Percentiles rank a stretch among this genome's conserved stretches.
These are phyloP conservation scores for Xestia sexstrigata DNA, from an alignment of 2,888 invertebrate species.

Conservation along the genomic window DNA sequence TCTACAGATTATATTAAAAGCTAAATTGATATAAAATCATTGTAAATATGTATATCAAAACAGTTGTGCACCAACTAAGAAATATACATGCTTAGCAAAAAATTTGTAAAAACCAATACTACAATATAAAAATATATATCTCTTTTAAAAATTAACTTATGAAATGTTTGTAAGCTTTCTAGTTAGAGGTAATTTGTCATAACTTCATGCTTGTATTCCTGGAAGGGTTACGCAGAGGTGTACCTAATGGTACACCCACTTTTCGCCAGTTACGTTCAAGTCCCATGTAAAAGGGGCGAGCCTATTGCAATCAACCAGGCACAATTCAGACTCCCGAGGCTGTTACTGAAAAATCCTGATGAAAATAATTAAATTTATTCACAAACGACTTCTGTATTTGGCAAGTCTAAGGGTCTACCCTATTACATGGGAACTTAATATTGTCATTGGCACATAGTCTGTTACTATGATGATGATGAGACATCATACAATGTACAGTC, in stretches of 20 bases:
- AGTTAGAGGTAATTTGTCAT: conserved; percentile 30
- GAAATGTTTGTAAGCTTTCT: conserved; percentile 52
- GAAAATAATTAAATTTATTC: neutral
- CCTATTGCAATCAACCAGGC: neutral
- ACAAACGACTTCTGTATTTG: neutral
- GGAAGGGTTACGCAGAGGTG: neutral
- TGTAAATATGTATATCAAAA: conserved; percentile 77
- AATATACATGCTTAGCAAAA: conserved; percentile 77
- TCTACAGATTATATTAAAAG: conserved; percentile 62
- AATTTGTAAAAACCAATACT: conserved; percentile 81
- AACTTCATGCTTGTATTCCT: neutral
- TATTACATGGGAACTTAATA: neutral
- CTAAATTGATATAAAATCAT: conserved; percentile 76
- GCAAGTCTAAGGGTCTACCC: neutral
- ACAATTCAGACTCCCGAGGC: neutral
- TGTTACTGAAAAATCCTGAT: neutral
- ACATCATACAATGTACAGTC: too few species aligned
- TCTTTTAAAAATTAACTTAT: conserved; percentile 72
- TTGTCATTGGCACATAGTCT: too few species aligned
- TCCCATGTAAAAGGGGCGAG: neutral
- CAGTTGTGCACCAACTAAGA: conserved; percentile 70
- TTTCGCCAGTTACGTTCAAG: neutral
- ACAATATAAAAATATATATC: conserved; percentile 83
- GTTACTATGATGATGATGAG: too few species aligned
- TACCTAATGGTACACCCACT: neutral